phyloP scores from a whole-genome alignment of 1,140 invertebrate species.

The Harlomillsia oculata region DNA sequence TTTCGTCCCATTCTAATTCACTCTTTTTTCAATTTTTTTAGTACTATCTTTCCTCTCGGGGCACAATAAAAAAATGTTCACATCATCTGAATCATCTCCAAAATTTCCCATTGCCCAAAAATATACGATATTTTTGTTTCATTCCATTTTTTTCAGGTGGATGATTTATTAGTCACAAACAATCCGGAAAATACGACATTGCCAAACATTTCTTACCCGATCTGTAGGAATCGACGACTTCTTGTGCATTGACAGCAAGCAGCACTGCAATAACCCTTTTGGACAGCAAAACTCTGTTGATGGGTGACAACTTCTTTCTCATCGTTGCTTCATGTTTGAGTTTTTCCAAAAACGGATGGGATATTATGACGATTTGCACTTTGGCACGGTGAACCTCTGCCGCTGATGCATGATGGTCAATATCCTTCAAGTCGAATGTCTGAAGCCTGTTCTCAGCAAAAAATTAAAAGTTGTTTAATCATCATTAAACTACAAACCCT shows the following conservation, averaged over 20 bases:
- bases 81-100: no score
- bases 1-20: no score
- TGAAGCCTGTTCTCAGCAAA: conserved; percentile 15
- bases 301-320: conserved; percentile 26
- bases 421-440: conserved; percentile 30
- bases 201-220: conserved; percentile 27
- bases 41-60: no score
- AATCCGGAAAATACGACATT: no score
- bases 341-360: conserved; percentile 32
- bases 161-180: no score
- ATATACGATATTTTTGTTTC: no score
- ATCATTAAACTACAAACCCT: background rate
- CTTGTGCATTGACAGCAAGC: conserved; percentile 12
- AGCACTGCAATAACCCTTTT: conserved; percentile 32
- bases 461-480: background rate
- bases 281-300: conserved; percentile 29
- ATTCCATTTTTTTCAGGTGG: no score
- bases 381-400: conserved; percentile 32
- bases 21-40: no score
- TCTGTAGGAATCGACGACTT: conserved; percentile 25
- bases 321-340: conserved; percentile 23
- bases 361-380: conserved; percentile 35
- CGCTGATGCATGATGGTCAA: conserved; percentile 20
- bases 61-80: no score
- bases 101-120: no score